phyloP scores from a whole-genome alignment of 2,888 invertebrate species.

The Siphlonurus alternatus region DNA sequence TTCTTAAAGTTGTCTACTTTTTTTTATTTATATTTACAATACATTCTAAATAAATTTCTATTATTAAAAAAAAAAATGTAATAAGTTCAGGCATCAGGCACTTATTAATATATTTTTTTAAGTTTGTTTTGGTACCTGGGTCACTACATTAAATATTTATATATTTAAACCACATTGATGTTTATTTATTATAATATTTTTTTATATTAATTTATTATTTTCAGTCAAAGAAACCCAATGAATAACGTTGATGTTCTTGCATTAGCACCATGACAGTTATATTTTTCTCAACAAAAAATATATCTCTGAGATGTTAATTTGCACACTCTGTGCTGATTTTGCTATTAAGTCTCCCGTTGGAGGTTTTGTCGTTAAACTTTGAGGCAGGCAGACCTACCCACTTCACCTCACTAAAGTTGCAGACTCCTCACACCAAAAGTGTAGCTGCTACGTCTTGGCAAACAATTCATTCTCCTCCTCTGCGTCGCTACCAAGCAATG shows the following conservation, averaged over 20 bases:
- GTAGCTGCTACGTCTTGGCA: conserved; percentile 16
- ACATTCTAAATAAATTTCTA: background rate
- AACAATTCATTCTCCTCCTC: conserved; percentile 15
- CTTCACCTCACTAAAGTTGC: too few relatives aligned
- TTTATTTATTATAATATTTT: too few relatives aligned
- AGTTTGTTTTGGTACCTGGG: background rate
- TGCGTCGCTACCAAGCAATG: conserved; percentile 14
- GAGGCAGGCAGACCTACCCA: too few relatives aligned
- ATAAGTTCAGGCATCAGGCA: background rate
- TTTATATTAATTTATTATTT: background rate
- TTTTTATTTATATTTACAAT: background rate
- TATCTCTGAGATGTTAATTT: too few relatives aligned
- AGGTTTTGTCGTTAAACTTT: too few relatives aligned
- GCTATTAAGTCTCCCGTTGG: too few relatives aligned
- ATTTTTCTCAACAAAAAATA: background rate
- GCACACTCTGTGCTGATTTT: too few relatives aligned
- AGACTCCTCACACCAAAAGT: too few relatives aligned
- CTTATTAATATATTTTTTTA: background rate
- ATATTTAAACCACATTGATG: background rate
- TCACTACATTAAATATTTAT: background rate
- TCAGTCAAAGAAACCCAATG: background rate
- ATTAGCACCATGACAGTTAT: background rate
- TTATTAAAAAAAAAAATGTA: background rate
- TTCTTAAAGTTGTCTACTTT: background rate
- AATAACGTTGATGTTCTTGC: background rate